These are phyloP conservation scores for Ochotona curzoniae DNA, from an alignment of 2,113 vertebrate species.

Conservation along the genomic window DNA sequence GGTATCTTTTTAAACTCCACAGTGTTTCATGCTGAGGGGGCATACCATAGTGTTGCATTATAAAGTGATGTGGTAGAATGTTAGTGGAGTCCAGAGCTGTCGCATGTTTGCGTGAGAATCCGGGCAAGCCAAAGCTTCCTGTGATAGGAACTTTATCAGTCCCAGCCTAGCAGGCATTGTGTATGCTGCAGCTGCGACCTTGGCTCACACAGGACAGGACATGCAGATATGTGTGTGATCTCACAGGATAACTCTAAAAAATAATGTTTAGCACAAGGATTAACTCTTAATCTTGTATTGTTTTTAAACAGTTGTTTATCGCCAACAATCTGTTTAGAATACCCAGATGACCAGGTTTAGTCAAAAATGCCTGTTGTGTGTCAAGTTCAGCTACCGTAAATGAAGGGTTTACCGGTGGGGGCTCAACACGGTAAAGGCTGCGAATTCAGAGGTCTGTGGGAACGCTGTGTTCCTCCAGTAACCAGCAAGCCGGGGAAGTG, in stretches of 20 bases:
- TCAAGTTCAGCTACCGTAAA: slow-evolving; percentile 25
- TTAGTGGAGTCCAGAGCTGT: slow-evolving; percentile 15
- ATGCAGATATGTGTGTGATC: slow-evolving; percentile 22
- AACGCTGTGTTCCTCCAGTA: background rate
- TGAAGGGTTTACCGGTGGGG: background rate
- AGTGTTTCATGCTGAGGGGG: slow-evolving; percentile 32
- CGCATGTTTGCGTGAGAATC: slow-evolving; percentile 49
- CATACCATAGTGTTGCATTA: slow-evolving; percentile 52
- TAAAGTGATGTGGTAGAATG: slow-evolving; percentile 65
- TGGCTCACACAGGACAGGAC: slow-evolving; percentile 43
- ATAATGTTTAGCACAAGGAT: slow-evolving; percentile 62
- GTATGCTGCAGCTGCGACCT: slow-evolving; percentile 68
- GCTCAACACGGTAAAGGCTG: background rate
- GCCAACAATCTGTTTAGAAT: slow-evolving; percentile 65
- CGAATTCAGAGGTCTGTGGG: slow-evolving; percentile 23
- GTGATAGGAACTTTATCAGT: slow-evolving; percentile 53
- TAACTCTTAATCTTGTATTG: slow-evolving; percentile 69
- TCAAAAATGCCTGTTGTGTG: slow-evolving; percentile 28
- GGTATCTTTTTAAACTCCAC: slow-evolving; percentile 47
- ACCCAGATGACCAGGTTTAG: slow-evolving; percentile 44
- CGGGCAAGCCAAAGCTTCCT: slow-evolving; percentile 45
- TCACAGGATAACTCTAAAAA: slow-evolving; percentile 8
- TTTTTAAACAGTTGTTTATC: slow-evolving; percentile 65
- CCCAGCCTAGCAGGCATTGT: slow-evolving; percentile 55
- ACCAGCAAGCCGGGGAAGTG: background rate